phyloP scores from a whole-genome alignment of 2,797 vertebrate genomes.

The Emydoidea blandingii region DNA sequence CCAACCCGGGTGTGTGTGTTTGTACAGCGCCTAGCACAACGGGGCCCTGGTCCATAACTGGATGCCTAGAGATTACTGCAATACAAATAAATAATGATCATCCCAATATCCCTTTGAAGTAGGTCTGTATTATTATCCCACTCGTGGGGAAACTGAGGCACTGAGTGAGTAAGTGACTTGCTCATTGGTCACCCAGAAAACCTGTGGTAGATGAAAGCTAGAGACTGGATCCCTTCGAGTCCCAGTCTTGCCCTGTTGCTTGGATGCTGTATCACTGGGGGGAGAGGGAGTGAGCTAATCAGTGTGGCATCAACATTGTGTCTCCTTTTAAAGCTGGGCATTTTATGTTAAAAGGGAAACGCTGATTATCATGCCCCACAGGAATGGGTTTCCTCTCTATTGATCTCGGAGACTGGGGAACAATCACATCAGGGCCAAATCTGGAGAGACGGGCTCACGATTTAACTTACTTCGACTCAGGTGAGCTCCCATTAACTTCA shows the following conservation, averaged over 20 bases:
- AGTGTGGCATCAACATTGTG: neutral
- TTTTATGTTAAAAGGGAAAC: neutral
- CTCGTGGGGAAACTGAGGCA: neutral
- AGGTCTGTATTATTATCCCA: neutral
- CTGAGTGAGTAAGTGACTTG: neutral
- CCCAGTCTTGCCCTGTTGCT: neutral
- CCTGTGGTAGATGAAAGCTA: neutral
- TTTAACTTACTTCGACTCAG: neutral
- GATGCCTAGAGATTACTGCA: neutral
- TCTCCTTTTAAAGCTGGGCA: neutral
- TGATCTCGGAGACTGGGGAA: neutral
- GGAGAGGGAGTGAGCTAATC: neutral
- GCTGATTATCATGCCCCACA: neutral
- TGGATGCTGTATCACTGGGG: neutral
- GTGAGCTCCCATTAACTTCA: neutral
- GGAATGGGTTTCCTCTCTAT: neutral
- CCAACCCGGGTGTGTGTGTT: neutral
- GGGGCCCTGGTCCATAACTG: neutral
- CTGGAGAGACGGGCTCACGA: neutral
- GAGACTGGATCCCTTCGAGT: neutral
- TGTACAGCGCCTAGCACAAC: neutral
- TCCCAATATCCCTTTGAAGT: neutral
- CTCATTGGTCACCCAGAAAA: neutral
- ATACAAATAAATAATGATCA: neutral
- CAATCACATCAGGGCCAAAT: neutral